Conservation (phyloP, 1,140 invertebrate species). For the Saxidomus purpurata region DNA sequence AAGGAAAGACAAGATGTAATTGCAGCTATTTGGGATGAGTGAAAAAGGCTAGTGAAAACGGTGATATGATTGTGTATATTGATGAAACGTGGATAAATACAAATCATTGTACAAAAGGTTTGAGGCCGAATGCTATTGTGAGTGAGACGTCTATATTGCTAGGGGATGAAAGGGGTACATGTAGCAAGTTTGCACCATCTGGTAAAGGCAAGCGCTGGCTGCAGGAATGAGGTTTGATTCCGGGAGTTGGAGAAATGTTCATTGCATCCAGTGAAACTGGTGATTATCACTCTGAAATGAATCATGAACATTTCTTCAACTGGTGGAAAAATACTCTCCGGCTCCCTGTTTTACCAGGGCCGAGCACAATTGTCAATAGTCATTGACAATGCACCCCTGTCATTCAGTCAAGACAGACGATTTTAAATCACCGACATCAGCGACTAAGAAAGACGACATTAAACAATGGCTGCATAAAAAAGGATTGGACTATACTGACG, state of each 20-base stretch:
- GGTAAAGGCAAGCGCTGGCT: not conserved
- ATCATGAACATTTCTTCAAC: not conserved
- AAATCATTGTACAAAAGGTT: not conserved
- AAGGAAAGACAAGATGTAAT: no score
- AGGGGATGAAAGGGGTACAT: not conserved
- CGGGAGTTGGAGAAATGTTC: not conserved
- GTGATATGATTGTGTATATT: not conserved
- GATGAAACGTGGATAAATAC: not conserved
- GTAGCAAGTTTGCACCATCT: no score
- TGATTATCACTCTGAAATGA: not conserved
- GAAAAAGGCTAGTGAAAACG: not conserved
- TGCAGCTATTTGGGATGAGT: no score
- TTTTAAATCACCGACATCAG: not conserved
- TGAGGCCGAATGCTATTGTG: not conserved
- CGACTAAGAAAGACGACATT: not conserved
- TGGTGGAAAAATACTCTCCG: not conserved
- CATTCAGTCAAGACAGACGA: not conserved
- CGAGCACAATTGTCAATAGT: not conserved
- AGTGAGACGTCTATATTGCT: not conserved
- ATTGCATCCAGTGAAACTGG: not conserved
- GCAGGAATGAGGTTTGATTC: not conserved
- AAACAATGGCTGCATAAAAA: not conserved
- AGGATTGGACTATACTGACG: not conserved
- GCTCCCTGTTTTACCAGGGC: not conserved
- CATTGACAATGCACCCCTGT: not conserved